Evolutionary conservation across 1,140 invertebrate species (phyloP).

Genomic region (Venturia canescens): DNA sequence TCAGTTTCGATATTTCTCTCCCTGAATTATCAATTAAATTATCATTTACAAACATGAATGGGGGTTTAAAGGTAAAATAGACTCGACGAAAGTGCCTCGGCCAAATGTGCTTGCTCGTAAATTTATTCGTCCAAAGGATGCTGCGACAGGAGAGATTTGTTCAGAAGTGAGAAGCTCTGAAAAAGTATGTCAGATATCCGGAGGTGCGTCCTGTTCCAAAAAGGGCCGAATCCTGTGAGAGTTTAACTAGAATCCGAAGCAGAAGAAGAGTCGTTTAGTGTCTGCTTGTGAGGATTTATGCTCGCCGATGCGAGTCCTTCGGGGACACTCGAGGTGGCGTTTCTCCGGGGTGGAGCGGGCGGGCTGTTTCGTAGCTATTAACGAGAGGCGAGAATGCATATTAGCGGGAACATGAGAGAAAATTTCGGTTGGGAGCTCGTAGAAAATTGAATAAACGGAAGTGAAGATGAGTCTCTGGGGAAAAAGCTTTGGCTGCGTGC

Average conservation of each 20-base stretch:
- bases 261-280: not conserved
- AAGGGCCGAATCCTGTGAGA: conserved; percentile 12
- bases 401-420: conserved; percentile 27
- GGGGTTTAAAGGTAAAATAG: too few relatives aligned
- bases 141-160: conserved; percentile 25
- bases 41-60: too few relatives aligned
- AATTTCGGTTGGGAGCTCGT: not conserved
- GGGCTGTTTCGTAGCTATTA: not conserved
- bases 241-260: not conserved
- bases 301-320: not conserved
- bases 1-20: too few relatives aligned
- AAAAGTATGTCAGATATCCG: not conserved
- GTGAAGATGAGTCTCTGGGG: conserved; percentile 65
- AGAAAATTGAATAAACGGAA: conserved; percentile 57
- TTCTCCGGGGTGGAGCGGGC: not conserved
- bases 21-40: too few relatives aligned
- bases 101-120: not conserved
- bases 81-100: too few relatives aligned
- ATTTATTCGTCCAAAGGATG: conserved; percentile 5
- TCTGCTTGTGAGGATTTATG: conserved; percentile 8
- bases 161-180: not conserved
- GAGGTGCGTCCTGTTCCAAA: conserved; percentile 30
- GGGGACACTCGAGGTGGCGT: not conserved
- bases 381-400: conserved; percentile 31
- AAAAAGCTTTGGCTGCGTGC: not conserved